Conservation (phyloP, 2,113 vertebrate genomes). For the Oxygymnocypris stewartii region DNA sequence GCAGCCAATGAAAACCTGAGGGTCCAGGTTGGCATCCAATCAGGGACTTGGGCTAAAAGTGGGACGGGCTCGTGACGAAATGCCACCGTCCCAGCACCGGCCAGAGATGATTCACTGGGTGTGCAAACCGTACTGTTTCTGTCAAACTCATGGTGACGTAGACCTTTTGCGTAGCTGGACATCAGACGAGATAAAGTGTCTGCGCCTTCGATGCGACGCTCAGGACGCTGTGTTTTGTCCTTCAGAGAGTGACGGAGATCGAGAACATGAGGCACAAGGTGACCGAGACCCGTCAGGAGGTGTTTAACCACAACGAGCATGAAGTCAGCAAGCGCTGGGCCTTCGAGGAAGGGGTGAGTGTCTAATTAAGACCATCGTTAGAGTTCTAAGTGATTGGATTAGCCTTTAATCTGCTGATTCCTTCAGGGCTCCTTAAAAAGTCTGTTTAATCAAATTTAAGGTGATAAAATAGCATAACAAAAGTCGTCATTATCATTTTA, state of each 20-base stretch:
- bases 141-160: slow-evolving; percentile 76
- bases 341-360: slow-evolving; percentile 94
- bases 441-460: too few species aligned
- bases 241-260: slow-evolving; percentile 94
- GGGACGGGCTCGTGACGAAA: slow-evolving; percentile 67
- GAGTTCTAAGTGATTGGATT: too few species aligned
- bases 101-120: slow-evolving; percentile 72
- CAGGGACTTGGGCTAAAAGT: slow-evolving; percentile 69
- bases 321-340: slow-evolving; percentile 99
- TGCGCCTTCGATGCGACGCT: slow-evolving; percentile 48
- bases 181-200: slow-evolving; percentile 61
- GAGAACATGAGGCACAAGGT: slow-evolving; percentile 99
- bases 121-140: slow-evolving; percentile 73
- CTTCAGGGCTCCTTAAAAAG: too few species aligned
- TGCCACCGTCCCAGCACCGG: slow-evolving; percentile 67
- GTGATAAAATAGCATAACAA: too few species aligned
- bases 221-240: slow-evolving; percentile 32
- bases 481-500: too few species aligned
- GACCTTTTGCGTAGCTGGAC: slow-evolving; percentile 73
- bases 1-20: slow-evolving; percentile 74
- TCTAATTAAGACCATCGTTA: too few species aligned
- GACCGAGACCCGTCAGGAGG: slow-evolving; percentile 93
- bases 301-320: slow-evolving; percentile 97
- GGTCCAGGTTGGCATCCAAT: slow-evolving; percentile 76
- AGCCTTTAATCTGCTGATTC: too few species aligned